Percentiles rank a stretch among this genome's conserved stretches.
Conservation (phyloP, 2,113 vertebrate species). For the Nanorana parkeri region DNA sequence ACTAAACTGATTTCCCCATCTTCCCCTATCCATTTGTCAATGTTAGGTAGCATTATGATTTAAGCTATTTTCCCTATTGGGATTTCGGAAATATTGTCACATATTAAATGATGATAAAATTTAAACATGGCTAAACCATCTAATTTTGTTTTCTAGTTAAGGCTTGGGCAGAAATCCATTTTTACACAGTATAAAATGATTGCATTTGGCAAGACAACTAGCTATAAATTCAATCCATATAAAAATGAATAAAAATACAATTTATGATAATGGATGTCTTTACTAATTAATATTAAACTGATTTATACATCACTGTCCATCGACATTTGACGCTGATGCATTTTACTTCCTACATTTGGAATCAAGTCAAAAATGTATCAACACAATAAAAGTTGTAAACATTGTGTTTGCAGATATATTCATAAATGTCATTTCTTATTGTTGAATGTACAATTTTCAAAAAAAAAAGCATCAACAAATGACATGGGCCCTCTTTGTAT, state of each 20-base stretch:
- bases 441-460: background rate
- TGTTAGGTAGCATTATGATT: background rate
- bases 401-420: background rate
- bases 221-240: background rate
- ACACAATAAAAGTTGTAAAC: background rate
- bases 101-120: background rate
- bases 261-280: slow-evolving; percentile 8
- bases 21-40: no score
- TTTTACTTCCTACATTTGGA: slow-evolving; percentile 3
- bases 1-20: no score
- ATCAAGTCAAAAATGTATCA: background rate
- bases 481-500: no score
- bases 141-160: background rate
- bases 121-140: background rate
- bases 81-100: background rate
- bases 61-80: background rate
- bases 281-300: slow-evolving; percentile 11
- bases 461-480: background rate
- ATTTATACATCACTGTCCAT: background rate
- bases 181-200: background rate
- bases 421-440: background rate
- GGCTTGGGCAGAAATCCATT: background rate
- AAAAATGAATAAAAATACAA: background rate
- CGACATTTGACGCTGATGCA: background rate
- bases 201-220: slow-evolving; percentile 4